These are phyloP conservation scores for Eledone cirrhosa DNA, from an alignment of 2,888 invertebrate species.

Conservation along the genomic window DNA sequence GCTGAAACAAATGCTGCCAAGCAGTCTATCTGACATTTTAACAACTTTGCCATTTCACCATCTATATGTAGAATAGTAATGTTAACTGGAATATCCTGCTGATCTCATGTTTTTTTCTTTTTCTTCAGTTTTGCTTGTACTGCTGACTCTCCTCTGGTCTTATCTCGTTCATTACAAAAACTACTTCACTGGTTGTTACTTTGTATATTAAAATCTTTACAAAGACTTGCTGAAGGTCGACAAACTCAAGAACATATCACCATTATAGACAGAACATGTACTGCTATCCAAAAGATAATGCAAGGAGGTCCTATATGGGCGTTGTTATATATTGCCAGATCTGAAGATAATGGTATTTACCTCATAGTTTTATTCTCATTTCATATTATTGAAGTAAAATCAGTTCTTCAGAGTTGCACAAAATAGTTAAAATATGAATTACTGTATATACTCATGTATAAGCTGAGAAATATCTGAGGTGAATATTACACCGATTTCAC, in stretches of 20 bases:
- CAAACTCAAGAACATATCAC: constrained; percentile 57
- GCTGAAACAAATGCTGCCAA: too few species aligned
- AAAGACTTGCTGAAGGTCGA: constrained; percentile 58
- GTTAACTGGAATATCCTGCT: too few species aligned
- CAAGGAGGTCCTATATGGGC: constrained; percentile 61
- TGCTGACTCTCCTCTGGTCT: constrained; percentile 84
- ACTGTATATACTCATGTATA: too few species aligned
- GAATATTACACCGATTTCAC: too few species aligned
- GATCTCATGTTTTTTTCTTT: constrained; percentile 5
- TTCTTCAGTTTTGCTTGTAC: constrained; percentile 69
- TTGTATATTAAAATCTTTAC: constrained; percentile 60
- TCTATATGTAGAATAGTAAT: too few species aligned
- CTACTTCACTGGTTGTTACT: constrained; percentile 70
- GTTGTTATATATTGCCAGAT: constrained; percentile 64
- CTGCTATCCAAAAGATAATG: constrained; percentile 58
- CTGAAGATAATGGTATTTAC: constrained; percentile 71
- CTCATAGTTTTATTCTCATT: too few species aligned
- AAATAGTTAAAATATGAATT: too few species aligned
- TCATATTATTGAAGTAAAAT: too few species aligned
- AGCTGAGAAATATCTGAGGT: too few species aligned
- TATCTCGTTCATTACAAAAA: constrained; percentile 74
- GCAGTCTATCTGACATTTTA: too few species aligned
- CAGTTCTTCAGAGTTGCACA: too few species aligned
- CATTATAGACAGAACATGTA: constrained; percentile 62
- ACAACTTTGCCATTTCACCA: too few species aligned